Base-by-base conservation (phyloP, 2,113 vertebrate genomes). In the Notarius lentiginosus region DNA sequence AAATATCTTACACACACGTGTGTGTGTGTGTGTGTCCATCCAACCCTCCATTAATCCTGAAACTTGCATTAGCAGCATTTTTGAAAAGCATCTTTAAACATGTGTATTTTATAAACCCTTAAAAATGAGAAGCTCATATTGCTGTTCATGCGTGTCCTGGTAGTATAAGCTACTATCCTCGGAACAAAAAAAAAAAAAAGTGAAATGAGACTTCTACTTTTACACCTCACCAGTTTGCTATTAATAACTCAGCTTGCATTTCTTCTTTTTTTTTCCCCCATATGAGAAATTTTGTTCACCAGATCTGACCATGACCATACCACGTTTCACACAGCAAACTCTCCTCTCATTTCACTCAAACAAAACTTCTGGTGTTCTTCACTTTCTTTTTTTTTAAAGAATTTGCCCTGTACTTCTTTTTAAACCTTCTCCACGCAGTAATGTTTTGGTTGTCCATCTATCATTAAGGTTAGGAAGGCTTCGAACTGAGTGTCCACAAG, bases 181-280 rank as follows among this genome's bases (percentile, higher is more conserved):
- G 75, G 82, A 91, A 89, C 89, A 88, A 82, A 92, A 93, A 56
- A 30, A 56, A 30, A 30, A 30, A 56, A 90, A 95, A 92, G 92
- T 92, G 94, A 95, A 94, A 93, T 92, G 94, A 94, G 86, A 93
- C 77, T 86, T 88, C 84, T 90, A 81, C 58, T 94, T 94, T 94
- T 94, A 92, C 92, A 94, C 94, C 58, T 85, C 79, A 91, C 75
- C 77, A 72, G 86, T 87, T 49, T 73, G 68, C 91, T 94, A 93
- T 94, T 93, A 95, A 93, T 91, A 90, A 86, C 80, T 22, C 4
- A 6, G n/a, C 84, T 65, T 83, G 6, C 61, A 76, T 92, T 95
- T 95, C 93, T 92, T 90, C 89, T 91, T 93, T 93, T 76, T 85
- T 15, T 92, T 94, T 94, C 93, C 18, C 41, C 51, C 72, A 22